phyloP scores from a whole-genome alignment of 2,888 invertebrate genomes.

The Shargacucullia verbasci region DNA sequence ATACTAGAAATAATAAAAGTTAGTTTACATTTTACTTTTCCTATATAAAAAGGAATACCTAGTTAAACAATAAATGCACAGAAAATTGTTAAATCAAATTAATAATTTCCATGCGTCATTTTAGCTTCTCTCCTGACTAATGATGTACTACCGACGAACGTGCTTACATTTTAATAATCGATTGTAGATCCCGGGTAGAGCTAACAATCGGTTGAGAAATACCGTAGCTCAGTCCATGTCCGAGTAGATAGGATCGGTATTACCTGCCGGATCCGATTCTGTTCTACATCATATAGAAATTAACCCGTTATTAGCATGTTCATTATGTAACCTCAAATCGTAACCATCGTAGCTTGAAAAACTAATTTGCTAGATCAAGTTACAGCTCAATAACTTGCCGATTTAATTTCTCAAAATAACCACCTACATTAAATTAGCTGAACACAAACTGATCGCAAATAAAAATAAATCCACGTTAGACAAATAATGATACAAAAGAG shows the following conservation, averaged over 20 bases:
- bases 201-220: constrained; percentile 75
- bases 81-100: no score
- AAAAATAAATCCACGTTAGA: constrained; percentile 53
- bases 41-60: no score
- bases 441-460: constrained; percentile 30
- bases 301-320: constrained; percentile 30
- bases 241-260: constrained; percentile 64
- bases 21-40: no score
- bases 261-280: constrained; percentile 51
- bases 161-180: constrained; percentile 83
- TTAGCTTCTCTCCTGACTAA: constrained; percentile 67
- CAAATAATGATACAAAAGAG: constrained; percentile 62
- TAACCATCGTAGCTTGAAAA: constrained; percentile 25
- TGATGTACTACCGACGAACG: constrained; percentile 74
- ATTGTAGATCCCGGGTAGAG: constrained; percentile 69
- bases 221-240: constrained; percentile 63
- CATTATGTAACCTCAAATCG: constrained; percentile 26
- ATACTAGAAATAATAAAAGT: no score
- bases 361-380: constrained; percentile 22
- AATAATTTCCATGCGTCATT: constrained; percentile 58
- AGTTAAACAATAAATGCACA: no score
- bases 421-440: constrained; percentile 33
- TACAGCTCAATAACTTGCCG: constrained; percentile 4
- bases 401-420: constrained; percentile 35
- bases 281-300: constrained; percentile 43